Base-by-base conservation (phyloP, 2,888 invertebrate species). In the Seira sanloemensis region DNA sequence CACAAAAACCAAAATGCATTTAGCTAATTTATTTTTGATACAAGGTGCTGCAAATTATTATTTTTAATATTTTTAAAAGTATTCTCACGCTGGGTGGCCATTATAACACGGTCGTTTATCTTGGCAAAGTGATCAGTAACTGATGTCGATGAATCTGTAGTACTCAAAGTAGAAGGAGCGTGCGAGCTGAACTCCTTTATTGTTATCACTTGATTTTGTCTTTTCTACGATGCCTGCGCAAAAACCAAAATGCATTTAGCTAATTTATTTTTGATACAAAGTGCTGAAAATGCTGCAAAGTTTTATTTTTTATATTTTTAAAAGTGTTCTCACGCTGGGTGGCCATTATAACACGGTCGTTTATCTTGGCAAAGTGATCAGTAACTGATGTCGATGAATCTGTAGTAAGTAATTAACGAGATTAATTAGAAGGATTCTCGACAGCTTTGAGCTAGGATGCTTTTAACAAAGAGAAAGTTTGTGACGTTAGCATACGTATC, bases 291-390 rank as follows among this genome's bases (percentile, higher is more conserved):
- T n/a, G n/a, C n/a, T n/a, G n/a, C n/a, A n/a, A n/a, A n/a, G n/a
- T 37, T 7, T 37, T 37, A 37, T 37, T 37, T 37, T 37, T 37
- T 37, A 37, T 37, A 37, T 7, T 37, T 37, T 37, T 37, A 87
- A 87, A 62, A 21, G 16, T 62, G 21, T 62, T 26, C 74, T 69
- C 26, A 84, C 86, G 58, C 66, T 84, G 85, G 0, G 87, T 87
- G n/a, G 85, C 84, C 25, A 69, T 62, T 12, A 84, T 81, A 1
- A 87, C 87, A 21, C 84, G 80, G 5, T 87, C 85, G 67, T 85
- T 87, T 21, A 87, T 87, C 69, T 83, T 85, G 21, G 73, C 84
- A 72, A 87, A 87, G 21, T 87, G 85, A 37, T 79, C 62, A 62
- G 62, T 62, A 2, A 62, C 2, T 2, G 62, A 62, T 21, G 62